phyloP scores from a whole-genome alignment of 2,888 invertebrate genomes.

The Cyaniris semiargus region DNA sequence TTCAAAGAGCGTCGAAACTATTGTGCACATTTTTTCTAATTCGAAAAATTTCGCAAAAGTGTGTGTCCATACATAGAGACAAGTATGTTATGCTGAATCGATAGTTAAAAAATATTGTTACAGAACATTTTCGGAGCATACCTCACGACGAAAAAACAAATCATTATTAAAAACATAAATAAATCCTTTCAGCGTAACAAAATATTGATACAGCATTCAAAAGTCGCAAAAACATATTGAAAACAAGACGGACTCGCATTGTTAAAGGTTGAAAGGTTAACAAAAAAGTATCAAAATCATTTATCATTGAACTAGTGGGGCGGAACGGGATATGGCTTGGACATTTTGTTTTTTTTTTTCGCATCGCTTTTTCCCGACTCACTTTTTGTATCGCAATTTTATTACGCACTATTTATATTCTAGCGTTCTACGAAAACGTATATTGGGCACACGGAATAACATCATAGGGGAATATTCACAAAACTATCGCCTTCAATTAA shows the following conservation, averaged over 20 bases:
- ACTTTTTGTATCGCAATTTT: conserved; percentile 30
- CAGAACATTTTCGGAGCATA: no score
- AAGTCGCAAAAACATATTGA: conserved; percentile 33
- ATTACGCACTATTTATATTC: conserved; percentile 34
- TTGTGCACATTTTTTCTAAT: no score
- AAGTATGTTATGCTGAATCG: no score
- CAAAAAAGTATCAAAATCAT: conserved; percentile 62
- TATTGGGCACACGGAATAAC: not conserved
- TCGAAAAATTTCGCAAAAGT: no score
- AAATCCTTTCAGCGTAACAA: not conserved
- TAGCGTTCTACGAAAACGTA: conserved; percentile 8
- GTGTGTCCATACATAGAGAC: no score
- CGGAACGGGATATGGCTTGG: conserved; percentile 66
- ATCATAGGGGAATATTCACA: not conserved
- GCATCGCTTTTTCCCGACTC: conserved; percentile 30
- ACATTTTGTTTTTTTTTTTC: conserved; percentile 53
- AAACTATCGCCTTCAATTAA: not conserved
- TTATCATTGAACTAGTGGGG: conserved; percentile 76
- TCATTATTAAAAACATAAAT: not conserved
- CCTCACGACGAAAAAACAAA: not conserved
- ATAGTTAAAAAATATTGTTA: no score
- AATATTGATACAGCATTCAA: conserved; percentile 31
- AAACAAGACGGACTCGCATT: conserved; percentile 32
- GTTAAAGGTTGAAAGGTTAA: conserved; percentile 43
- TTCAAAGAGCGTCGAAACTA: no score